phyloP scores from a whole-genome alignment of 2,113 vertebrate species.

The Myotis lucifugus region DNA sequence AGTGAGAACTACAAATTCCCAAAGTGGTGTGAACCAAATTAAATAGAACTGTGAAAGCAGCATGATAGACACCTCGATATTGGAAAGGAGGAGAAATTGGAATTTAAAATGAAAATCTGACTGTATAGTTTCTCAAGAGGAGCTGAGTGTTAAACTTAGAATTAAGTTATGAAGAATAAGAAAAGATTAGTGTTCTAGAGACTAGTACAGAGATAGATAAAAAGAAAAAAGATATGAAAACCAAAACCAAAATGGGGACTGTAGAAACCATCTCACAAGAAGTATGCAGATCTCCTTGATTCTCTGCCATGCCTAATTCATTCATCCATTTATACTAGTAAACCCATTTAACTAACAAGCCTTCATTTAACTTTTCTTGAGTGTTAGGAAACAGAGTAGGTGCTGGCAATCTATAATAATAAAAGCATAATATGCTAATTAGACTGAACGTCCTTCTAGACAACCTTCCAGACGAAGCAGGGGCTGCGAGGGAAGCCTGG shows the following conservation, averaged over 20 bases:
- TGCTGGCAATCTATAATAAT: neutral
- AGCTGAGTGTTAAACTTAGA: neutral
- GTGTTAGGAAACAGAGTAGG: neutral
- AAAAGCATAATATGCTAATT: no score
- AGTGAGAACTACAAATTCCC: neutral
- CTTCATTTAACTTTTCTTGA: neutral
- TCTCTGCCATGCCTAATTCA: neutral
- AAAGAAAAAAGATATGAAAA: neutral
- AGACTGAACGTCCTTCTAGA: no score
- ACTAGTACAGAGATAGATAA: neutral
- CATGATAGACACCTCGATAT: neutral
- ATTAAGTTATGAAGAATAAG: neutral
- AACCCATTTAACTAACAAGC: neutral
- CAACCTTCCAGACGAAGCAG: no score
- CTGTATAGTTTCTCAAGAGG: neutral
- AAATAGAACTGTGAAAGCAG: neutral
- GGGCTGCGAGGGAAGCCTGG: no score
- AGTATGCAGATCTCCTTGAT: neutral
- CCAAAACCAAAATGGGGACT: neutral
- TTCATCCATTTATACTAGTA: neutral
- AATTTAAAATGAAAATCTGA: slow-evolving; percentile 35
- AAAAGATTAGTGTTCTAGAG: neutral
- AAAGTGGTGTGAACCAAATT: neutral
- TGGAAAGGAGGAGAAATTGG: neutral
- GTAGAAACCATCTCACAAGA: neutral